Percentiles rank a stretch among this genome's conserved stretches.
Evolutionary conservation across 1,140 invertebrate genomes (phyloP).

Genomic region (Diorhabda elongata): DNA sequence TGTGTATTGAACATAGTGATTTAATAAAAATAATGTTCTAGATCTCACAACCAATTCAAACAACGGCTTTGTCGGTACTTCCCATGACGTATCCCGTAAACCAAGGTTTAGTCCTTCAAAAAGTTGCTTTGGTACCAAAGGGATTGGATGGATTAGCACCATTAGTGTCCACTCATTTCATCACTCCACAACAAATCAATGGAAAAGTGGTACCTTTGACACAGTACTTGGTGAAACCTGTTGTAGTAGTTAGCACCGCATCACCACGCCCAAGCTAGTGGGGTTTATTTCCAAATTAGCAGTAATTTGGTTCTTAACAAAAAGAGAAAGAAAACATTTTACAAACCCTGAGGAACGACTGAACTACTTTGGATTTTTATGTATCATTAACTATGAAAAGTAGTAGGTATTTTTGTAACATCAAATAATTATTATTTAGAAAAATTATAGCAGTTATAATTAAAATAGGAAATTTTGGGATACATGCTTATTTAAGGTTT

Average conservation of each 20-base stretch:
- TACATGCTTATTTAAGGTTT: background rate
- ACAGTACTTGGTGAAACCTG: constrained; percentile 45
- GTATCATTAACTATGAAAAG: background rate
- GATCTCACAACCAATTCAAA: constrained; percentile 36
- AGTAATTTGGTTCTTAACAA: no score
- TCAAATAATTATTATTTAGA: background rate
- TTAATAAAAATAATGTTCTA: constrained; percentile 19
- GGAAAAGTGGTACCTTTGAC: constrained; percentile 43
- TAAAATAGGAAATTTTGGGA: background rate
- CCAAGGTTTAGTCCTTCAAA: constrained; percentile 41
- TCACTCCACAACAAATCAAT: constrained; percentile 38
- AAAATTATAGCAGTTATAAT: background rate
- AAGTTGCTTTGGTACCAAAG: constrained; percentile 41
- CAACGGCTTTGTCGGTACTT: constrained; percentile 39
- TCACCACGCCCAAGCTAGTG: constrained; percentile 40
- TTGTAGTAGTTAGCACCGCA: constrained; percentile 43
- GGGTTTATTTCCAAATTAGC: background rate
- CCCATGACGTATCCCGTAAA: constrained; percentile 41
- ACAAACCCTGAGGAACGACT: background rate
- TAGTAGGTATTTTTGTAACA: background rate
- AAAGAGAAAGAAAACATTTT: background rate
- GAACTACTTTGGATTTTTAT: constrained; percentile 1
- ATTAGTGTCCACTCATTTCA: constrained; percentile 40
- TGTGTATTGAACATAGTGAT: no score
- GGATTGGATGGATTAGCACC: constrained; percentile 38